These are phyloP conservation scores for Apamea epomidion DNA, from an alignment of 2,888 invertebrate genomes.

Conservation along the genomic window DNA sequence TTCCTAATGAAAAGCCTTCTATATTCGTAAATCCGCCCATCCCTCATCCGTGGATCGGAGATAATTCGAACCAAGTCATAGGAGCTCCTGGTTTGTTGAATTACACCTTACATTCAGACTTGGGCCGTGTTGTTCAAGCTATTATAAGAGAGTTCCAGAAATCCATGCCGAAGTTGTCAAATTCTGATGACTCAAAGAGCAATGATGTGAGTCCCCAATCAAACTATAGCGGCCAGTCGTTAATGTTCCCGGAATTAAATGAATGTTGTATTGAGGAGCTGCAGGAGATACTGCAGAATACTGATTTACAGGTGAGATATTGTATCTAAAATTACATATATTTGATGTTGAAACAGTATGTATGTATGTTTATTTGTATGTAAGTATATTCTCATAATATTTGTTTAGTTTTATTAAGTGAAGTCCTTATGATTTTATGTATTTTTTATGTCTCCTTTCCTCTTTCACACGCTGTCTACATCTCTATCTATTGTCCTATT, in stretches of 20 bases:
- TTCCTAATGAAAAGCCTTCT: conserved; percentile 94
- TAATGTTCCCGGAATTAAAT: conserved; percentile 84
- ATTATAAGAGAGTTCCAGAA: conserved; percentile 94
- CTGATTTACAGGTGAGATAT: conserved; percentile 90
- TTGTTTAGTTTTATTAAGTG: no score
- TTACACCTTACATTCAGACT: conserved; percentile 94
- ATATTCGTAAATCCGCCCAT: conserved; percentile 92
- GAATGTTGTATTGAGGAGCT: conserved; percentile 91
- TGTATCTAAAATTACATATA: background rate
- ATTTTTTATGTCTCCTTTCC: no score
- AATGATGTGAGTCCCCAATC: conserved; percentile 80
- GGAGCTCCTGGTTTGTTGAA: conserved; percentile 94
- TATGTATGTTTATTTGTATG: no score
- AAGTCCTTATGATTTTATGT: no score
- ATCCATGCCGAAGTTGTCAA: conserved; percentile 72
- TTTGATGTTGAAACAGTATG: no score
- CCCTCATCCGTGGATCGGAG: conserved; percentile 93
- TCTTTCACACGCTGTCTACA: no score
- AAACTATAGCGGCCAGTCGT: conserved; percentile 72
- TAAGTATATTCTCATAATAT: no score
- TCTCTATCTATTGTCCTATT: no score
- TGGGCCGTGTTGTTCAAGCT: conserved; percentile 95
- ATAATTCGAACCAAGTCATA: conserved; percentile 92
- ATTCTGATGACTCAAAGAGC: conserved; percentile 84
- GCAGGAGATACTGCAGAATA: conserved; percentile 92